Conservation (phyloP, 2,797 vertebrate genomes). For the Margarornis squamiger region DNA sequence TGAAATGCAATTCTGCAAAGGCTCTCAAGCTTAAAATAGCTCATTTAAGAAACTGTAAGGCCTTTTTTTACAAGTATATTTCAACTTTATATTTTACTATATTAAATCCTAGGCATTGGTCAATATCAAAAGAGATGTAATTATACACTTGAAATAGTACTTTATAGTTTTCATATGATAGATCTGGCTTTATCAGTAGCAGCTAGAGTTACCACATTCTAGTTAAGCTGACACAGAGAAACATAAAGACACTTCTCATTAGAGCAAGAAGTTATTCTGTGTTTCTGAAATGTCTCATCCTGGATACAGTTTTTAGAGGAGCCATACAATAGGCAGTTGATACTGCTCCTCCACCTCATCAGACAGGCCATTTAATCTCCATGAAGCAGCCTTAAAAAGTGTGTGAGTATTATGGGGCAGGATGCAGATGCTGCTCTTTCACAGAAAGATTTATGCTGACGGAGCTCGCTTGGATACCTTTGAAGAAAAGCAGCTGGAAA, state of each 20-base stretch:
- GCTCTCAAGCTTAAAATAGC: not conserved
- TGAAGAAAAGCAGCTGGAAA: constrained; percentile 32
- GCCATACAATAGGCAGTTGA: not conserved
- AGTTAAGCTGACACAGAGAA: not conserved
- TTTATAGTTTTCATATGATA: not conserved
- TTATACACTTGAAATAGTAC: not conserved
- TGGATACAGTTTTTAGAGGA: not conserved
- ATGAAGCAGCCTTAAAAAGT: not conserved
- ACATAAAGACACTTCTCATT: not conserved
- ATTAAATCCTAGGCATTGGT: not conserved
- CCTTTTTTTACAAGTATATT: not conserved
- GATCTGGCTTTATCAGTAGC: not conserved
- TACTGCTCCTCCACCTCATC: not conserved
- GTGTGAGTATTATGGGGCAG: not conserved
- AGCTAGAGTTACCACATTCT: not conserved
- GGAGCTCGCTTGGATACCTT: not conserved
- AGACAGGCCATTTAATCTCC: not conserved
- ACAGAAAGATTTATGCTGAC: not conserved
- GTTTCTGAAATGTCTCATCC: not conserved
- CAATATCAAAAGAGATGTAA: not conserved
- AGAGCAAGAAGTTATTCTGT: not conserved
- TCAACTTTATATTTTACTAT: not conserved
- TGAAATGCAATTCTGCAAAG: not conserved
- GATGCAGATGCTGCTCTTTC: not conserved
- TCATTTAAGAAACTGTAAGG: not conserved